Percentiles rank a stretch among this genome's conserved stretches.
Evolutionary conservation across 2,888 invertebrate species (phyloP).

Genomic region (Coleophora deauratella): DNA sequence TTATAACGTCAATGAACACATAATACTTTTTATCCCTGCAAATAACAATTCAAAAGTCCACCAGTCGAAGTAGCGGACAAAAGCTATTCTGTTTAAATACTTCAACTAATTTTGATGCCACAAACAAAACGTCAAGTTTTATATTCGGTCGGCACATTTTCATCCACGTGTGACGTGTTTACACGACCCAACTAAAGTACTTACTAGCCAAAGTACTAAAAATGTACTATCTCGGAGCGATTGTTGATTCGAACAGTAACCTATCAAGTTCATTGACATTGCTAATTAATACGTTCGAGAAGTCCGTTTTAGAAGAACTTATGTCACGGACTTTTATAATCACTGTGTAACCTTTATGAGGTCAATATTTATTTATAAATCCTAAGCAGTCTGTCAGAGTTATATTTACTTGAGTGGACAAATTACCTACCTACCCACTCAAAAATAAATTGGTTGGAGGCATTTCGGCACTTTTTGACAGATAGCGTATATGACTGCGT

Average conservation of each 20-base stretch:
- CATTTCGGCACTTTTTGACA: too few species aligned
- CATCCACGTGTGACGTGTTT: neutral
- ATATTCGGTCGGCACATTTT: neutral
- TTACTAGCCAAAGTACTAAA: neutral
- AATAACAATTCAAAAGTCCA: too few species aligned
- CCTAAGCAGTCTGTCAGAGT: constrained; percentile 4
- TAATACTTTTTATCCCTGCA: too few species aligned
- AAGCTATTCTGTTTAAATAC: too few species aligned
- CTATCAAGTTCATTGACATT: constrained; percentile 46
- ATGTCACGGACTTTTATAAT: constrained; percentile 14
- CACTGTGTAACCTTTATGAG: constrained; percentile 35
- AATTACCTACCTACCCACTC: too few species aligned
- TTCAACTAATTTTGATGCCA: neutral
- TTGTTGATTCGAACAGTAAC: neutral
- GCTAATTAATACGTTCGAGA: constrained; percentile 42
- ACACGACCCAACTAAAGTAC: too few species aligned
- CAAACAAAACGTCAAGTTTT: neutral
- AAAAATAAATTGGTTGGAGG: too few species aligned
- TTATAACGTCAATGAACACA: too few species aligned
- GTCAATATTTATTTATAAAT: constrained; percentile 21
- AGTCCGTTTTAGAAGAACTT: constrained; percentile 33
- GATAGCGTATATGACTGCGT: too few species aligned
- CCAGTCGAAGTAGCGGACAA: too few species aligned
- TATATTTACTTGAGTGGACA: too few species aligned
- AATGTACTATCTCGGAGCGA: neutral